Conservation (phyloP, 92 coral and sea anemone genomes). For the Pocillopora grandis region DNA sequence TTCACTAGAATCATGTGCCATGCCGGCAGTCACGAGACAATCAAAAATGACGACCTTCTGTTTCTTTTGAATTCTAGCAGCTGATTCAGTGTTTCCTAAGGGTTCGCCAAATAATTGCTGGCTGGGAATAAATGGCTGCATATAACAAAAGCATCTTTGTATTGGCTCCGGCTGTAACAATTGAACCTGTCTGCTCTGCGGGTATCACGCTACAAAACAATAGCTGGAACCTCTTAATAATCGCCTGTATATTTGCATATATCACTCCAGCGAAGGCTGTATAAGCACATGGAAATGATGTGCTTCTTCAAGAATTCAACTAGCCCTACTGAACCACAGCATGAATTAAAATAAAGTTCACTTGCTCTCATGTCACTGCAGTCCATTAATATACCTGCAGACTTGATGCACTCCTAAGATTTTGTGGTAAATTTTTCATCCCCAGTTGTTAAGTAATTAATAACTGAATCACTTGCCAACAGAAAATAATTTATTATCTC, state of each 20-base stretch:
- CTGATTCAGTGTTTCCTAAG: conserved; percentile 33
- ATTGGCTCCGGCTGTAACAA: conserved; percentile 31
- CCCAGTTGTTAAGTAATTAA: conserved; percentile 24
- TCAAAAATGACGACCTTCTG: conserved; percentile 1
- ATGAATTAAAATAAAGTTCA: not conserved
- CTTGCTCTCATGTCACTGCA: not conserved
- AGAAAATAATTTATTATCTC: conserved; percentile 71
- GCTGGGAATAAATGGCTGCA: conserved; percentile 35
- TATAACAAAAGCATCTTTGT: conserved; percentile 47
- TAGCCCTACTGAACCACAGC: not conserved
- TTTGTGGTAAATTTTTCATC: conserved; percentile 21
- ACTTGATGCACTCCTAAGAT: not conserved
- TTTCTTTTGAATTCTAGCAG: conserved; percentile 12
- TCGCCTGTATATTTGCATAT: conserved; percentile 58
- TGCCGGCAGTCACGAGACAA: conserved; percentile 40
- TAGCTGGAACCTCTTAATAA: conserved; percentile 26
- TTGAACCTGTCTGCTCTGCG: conserved; percentile 57
- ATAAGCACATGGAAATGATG: conserved; percentile 68
- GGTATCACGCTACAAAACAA: conserved; percentile 62
- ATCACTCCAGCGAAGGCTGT: conserved; percentile 10
- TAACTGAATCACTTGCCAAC: conserved; percentile 43
- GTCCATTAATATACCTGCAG: not conserved
- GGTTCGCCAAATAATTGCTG: conserved; percentile 22
- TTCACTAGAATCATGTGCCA: conserved; percentile 12
- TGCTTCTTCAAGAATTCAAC: conserved; percentile 12